Conservation (phyloP, 2,888 invertebrate genomes). For the Andricus quercusramuli region DNA sequence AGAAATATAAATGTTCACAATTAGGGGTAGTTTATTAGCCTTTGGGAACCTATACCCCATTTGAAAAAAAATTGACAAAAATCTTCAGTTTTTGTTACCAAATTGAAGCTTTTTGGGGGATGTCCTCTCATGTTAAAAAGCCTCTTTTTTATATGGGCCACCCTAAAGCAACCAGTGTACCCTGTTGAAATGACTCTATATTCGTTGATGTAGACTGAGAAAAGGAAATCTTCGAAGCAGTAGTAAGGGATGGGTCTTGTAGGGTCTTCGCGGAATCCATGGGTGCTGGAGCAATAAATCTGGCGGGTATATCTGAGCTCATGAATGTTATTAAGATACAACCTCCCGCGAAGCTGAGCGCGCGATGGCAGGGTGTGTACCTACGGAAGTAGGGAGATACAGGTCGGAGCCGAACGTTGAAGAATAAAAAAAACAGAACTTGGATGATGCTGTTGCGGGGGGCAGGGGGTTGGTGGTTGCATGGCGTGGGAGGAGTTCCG, state of each 20-base stretch:
- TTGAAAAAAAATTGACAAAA: too few species aligned
- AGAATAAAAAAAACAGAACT: conserved; percentile 18
- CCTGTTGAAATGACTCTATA: not conserved
- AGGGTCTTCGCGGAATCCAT: conserved; percentile 64
- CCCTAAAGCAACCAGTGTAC: too few species aligned
- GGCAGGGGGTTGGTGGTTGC: conserved; percentile 39
- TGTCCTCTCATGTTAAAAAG: too few species aligned
- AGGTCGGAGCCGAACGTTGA: conserved; percentile 51
- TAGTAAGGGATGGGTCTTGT: conserved; percentile 46
- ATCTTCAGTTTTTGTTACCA: too few species aligned
- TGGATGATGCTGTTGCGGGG: not conserved
- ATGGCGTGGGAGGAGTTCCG: conserved; percentile 47
- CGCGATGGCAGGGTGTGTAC: conserved; percentile 62
- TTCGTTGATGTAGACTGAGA: conserved; percentile 45
- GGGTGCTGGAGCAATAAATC: conserved; percentile 77
- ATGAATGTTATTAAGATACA: conserved; percentile 80
- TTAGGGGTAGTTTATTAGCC: too few species aligned
- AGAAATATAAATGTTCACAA: too few species aligned
- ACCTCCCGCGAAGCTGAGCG: conserved; percentile 69
- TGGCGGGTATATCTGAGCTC: conserved; percentile 79
- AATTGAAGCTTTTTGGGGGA: too few species aligned
- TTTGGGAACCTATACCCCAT: too few species aligned
- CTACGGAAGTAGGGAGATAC: conserved; percentile 63
- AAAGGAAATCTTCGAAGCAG: conserved; percentile 57
- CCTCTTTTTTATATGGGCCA: too few species aligned